Conservation (phyloP, 1,140 invertebrate species). For the Bombus fervidus region DNA sequence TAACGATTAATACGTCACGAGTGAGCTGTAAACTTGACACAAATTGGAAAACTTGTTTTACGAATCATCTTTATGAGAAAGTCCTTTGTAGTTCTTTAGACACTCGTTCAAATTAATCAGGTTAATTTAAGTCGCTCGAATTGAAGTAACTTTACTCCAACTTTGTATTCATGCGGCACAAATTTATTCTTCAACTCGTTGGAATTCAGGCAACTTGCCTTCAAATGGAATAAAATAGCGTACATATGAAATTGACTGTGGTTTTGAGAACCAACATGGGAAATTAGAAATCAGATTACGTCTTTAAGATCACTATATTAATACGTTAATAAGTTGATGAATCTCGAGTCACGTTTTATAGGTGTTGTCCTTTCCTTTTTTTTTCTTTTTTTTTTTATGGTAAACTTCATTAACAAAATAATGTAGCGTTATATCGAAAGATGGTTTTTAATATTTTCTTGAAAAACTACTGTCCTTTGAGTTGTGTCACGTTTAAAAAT, state of each 20-base stretch:
- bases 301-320: too few relatives aligned
- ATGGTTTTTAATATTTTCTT: background rate
- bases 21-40: background rate
- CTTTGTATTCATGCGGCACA: too few relatives aligned
- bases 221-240: too few relatives aligned
- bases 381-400: too few relatives aligned
- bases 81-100: background rate
- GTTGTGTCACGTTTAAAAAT: background rate
- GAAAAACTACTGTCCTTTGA: background rate
- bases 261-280: too few relatives aligned
- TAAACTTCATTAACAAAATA: background rate
- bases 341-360: too few relatives aligned
- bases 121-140: background rate
- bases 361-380: too few relatives aligned
- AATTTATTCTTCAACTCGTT: too few relatives aligned
- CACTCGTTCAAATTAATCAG: background rate
- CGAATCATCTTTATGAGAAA: background rate
- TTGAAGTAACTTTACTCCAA: background rate
- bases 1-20: background rate
- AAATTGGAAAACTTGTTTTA: background rate
- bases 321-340: too few relatives aligned
- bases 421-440: background rate
- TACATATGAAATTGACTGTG: too few relatives aligned
- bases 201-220: too few relatives aligned
- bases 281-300: too few relatives aligned